phyloP scores from a whole-genome alignment of 2,113 vertebrate genomes.

The Myotis brandtii region DNA sequence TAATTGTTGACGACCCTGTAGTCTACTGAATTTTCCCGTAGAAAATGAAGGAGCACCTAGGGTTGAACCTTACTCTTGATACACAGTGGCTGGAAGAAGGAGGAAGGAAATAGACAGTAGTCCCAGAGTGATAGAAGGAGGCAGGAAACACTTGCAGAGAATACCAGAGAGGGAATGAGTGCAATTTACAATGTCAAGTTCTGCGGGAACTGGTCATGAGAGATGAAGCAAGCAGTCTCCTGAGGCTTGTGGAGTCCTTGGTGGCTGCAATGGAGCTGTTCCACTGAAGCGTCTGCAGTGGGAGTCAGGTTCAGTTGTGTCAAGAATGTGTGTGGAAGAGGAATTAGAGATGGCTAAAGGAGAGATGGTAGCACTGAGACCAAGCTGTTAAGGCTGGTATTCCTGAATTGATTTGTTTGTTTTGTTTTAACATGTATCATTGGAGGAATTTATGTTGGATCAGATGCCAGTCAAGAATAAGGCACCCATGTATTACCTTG shows the following conservation, averaged over 20 bases:
- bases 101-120: background rate
- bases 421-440: background rate
- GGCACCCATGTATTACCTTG: background rate
- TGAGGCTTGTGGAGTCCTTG: background rate
- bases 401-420: background rate
- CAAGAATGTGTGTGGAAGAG: background rate
- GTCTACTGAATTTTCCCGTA: background rate
- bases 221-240: background rate
- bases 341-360: background rate
- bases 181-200: background rate
- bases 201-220: background rate
- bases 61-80: background rate
- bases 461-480: background rate
- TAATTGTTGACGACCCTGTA: background rate
- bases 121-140: background rate
- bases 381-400: background rate
- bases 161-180: background rate
- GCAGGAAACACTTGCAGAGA: background rate
- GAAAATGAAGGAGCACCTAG: background rate
- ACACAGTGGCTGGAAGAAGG: background rate
- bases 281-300: background rate
- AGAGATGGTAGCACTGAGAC: background rate
- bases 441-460: slow-evolving; percentile 19
- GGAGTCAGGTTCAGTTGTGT: background rate
- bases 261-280: background rate